These are phyloP conservation scores for Solea solea DNA, from an alignment of 2,113 vertebrate genomes.

Conservation along the genomic window DNA sequence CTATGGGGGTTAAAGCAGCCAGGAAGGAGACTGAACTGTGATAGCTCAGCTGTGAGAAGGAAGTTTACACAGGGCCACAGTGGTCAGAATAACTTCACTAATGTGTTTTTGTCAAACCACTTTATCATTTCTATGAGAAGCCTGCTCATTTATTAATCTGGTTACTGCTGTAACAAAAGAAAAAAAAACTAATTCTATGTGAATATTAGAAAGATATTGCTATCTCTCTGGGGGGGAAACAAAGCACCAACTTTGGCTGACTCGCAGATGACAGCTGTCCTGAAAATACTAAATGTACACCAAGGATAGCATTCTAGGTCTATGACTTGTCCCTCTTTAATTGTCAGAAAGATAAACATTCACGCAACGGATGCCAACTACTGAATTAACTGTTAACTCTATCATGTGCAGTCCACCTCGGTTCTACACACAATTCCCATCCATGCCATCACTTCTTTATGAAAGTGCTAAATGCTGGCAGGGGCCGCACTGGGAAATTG, in stretches of 20 bases:
- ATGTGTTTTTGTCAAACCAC: slow-evolving; percentile 70
- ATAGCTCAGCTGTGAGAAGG: slow-evolving; percentile 56
- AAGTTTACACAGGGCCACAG: slow-evolving; percentile 29
- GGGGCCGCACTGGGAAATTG: slow-evolving; percentile 47
- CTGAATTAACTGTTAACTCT: slow-evolving; percentile 35
- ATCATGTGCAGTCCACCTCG: slow-evolving; percentile 29
- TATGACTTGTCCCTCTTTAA: slow-evolving; percentile 34
- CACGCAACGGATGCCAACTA: slow-evolving; percentile 2
- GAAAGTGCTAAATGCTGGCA: slow-evolving; percentile 52
- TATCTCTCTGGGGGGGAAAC: slow-evolving; percentile 6
- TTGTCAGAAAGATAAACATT: slow-evolving; percentile 43
- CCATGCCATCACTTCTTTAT: slow-evolving; percentile 43
- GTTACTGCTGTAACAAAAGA: slow-evolving; percentile 10
- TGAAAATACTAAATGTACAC: slow-evolving; percentile 9
- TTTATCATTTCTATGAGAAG: slow-evolving; percentile 56
- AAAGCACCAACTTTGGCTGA: slow-evolving; percentile 10
- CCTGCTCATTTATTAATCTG: slow-evolving; percentile 44
- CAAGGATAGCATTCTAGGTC: background rate
- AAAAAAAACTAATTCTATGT: slow-evolving; percentile 25
- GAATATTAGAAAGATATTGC: slow-evolving; percentile 18
- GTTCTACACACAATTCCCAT: slow-evolving; percentile 43
- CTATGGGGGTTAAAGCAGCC: slow-evolving; percentile 67
- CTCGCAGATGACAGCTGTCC: slow-evolving; percentile 22
- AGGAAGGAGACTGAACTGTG: slow-evolving; percentile 67
- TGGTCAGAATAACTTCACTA: slow-evolving; percentile 68